Base-by-base conservation (phyloP, 2,888 invertebrate genomes). In the Pterostichus madidus region DNA sequence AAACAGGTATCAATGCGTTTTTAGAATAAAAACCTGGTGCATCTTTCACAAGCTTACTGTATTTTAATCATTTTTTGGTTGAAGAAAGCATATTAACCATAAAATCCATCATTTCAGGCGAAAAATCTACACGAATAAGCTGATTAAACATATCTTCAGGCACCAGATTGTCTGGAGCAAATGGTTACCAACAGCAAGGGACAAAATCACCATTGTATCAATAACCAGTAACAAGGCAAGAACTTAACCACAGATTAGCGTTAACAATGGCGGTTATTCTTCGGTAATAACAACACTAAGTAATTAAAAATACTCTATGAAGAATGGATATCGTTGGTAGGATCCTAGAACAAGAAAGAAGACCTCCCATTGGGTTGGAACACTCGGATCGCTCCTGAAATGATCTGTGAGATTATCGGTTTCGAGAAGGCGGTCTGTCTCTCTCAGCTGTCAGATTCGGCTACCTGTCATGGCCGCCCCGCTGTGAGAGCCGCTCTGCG, bases 391-490 rank as follows among this genome's bases (percentile, higher is more conserved):
- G 39, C 56, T 56, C 35, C 39, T 71, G 82, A 82, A 82, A 82
- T 75, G 59, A 82, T 82, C 82, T 75, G 46, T 46, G 44, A 80
- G 73, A 44, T 76, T 68, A 68, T 80, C 80, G 71, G 53, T 73
- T 80, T 59, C 73, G 53, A 73, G 80, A 71, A 80, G 56, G 56
- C 52, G 56, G 56, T 80, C 49, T 32, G 49, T 68, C 68, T 17
- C n/a, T 24, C 46, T 39, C 24, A 13, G 44, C 49, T 49, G 64
- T 75, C 75, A 59, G 46, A 11, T 71, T 44, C 32, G 32, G 75
- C 59, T 59, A 82, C 82, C 82, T 82, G 82, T 80, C 80, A 82
- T 76, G 75, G 71, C 68, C 64, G 52, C 80, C 68, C 75, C 44
- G 52, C 75, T 75, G 75, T 52, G 35, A 32, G 64, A 35, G 75